Conservation (phyloP, 2,113 vertebrate genomes). For the Lichenostomus cassidix region DNA sequence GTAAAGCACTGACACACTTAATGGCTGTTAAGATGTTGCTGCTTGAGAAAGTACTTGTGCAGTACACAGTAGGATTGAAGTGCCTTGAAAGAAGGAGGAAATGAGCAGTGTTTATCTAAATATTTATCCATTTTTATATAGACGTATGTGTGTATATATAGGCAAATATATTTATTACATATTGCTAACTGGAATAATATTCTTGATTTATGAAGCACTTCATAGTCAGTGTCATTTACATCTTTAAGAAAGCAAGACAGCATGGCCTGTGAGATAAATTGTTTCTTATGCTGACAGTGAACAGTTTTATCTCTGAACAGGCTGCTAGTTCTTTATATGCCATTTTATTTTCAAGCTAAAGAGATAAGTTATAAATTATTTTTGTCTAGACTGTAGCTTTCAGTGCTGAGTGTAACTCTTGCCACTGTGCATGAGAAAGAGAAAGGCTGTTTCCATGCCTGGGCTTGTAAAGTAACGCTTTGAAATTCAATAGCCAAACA, state of each 20-base stretch:
- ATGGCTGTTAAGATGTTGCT: not conserved
- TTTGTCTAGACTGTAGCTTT: not conserved
- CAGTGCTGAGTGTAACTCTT: not conserved
- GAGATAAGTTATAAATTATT: not conserved
- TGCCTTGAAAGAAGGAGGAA: slow-evolving; percentile 3
- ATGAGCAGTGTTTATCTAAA: not conserved
- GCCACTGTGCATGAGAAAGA: not conserved
- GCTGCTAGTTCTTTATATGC: not conserved
- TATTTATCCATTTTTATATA: slow-evolving; percentile 7
- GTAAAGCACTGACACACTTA: not conserved
- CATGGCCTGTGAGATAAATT: not conserved
- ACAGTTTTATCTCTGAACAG: not conserved
- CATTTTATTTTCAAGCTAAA: not conserved
- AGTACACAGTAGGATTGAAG: not conserved
- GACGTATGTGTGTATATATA: not conserved
- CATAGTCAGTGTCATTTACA: not conserved
- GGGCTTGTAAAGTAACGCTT: not conserved
- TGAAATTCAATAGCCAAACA: slow-evolving; percentile 17
- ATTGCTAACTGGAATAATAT: not conserved
- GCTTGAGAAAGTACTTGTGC: not conserved
- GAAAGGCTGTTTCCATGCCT: not conserved
- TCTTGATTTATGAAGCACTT: slow-evolving; percentile 9
- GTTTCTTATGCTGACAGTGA: not conserved
- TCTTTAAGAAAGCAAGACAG: not conserved
- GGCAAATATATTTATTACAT: slow-evolving; percentile 9